Evolutionary conservation across 1,140 invertebrate species (phyloP), one percentile per base, ranked within the genome.

Genomic region (Drosophila kikkawai): DNA sequence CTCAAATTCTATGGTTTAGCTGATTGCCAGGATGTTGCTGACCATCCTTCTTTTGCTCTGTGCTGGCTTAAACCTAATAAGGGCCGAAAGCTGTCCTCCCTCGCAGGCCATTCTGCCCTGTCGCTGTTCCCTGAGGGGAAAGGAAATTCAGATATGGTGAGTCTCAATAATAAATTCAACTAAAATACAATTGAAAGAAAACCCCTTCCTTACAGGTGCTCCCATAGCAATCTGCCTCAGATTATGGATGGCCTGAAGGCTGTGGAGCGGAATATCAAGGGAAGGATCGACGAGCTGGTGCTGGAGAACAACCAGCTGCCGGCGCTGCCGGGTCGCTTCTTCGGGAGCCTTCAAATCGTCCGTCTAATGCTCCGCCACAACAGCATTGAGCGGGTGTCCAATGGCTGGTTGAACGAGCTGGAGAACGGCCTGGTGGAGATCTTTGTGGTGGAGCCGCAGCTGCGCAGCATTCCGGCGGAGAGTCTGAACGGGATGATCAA

Each of bases 291-390:
- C 88, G 97, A 98, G 86, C 83, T 98, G 45, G 97, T 98, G 50
- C 93, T 98, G 68, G 97, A 98, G 93, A 97, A 97, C 79, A 97
- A 97, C 91, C 96, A 96, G 79, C 91, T 97, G 44, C 96, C 96
- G 3, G 96, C 97, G 5, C 79, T 98, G 17, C 96, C 97, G 5
- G 97, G 96, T 17, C 95, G 95, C 75, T 95, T 96, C 19, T 97
- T 97, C 88, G 95, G 95, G 45, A 95, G 95, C 73, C 91, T 97
- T 19, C 95, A 95, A 82, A 95, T 97, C 15, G 92, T 96, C n/a
- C 94, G 97, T 39, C 86, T 97, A 15, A 97, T 97, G 96, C 83
- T 98, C 53, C 94, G 97, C 4, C 95, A 97, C 82, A 98, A 98
- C 93, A 95, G 96, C 22, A 93, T 98, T 7, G 96, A 98, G 87